Evolutionary conservation across 2,797 vertebrate genomes (phyloP).

Genomic region (Urophycis tenuis): DNA sequence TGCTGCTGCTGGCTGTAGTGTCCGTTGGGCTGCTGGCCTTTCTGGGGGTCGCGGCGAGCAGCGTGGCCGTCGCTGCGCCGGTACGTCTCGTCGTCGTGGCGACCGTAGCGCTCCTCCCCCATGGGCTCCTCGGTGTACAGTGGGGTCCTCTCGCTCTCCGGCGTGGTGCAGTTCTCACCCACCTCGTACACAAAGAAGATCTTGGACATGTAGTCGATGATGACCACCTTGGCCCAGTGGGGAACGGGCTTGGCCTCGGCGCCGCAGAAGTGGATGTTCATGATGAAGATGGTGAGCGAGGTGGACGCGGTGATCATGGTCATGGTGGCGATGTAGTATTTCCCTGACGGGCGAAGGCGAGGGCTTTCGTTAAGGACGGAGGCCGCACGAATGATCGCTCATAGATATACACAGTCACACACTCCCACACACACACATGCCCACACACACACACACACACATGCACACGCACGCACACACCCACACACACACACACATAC

Average conservation of each 20-base stretch:
- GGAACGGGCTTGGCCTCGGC: slow-evolving; percentile 93
- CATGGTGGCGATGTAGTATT: slow-evolving; percentile 99
- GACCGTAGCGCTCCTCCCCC: slow-evolving; percentile 31
- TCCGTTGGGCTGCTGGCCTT: background rate
- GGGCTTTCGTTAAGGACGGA: background rate
- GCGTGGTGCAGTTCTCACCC: slow-evolving; percentile 86
- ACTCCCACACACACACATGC: too few relatives aligned
- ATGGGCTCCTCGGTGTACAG: slow-evolving; percentile 66
- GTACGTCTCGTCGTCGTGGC: slow-evolving; percentile 34
- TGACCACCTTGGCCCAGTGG: slow-evolving; percentile 88
- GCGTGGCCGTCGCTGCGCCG: slow-evolving; percentile 53
- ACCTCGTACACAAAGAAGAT: slow-evolving; percentile 94
- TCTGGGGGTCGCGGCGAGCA: background rate
- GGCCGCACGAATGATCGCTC: too few relatives aligned
- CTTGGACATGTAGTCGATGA: slow-evolving; percentile 95
- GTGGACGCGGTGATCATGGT: slow-evolving; percentile 97
- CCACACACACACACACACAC: background rate
- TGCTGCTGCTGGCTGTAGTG: slow-evolving; percentile 46
- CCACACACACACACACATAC: background rate
- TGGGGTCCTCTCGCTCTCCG: slow-evolving; percentile 58
- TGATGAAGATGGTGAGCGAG: slow-evolving; percentile 94
- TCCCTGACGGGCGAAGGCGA: slow-evolving; percentile 71
- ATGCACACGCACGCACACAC: background rate
- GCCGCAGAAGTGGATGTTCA: slow-evolving; percentile 97
- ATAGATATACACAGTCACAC: too few relatives aligned